A percentile compares a stretch with the other conserved stretches of the same genome.
phyloP scores from a whole-genome alignment of 2,888 invertebrate species.

The Drosophila maculinotata region DNA sequence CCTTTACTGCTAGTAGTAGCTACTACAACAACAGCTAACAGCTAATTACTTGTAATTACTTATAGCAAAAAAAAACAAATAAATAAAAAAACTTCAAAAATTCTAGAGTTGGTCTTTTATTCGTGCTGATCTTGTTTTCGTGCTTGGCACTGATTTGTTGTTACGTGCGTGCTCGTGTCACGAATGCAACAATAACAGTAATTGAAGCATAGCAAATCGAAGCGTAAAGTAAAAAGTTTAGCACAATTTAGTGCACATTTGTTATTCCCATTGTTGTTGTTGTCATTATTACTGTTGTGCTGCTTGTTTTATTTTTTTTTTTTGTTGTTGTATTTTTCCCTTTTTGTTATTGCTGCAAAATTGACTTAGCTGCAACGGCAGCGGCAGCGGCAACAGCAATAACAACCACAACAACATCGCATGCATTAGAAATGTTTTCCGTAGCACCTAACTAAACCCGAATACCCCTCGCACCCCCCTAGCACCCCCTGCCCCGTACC shows the following conservation, averaged over 20 bases:
- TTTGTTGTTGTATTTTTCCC: too few relatives aligned
- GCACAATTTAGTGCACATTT: conserved; percentile 73
- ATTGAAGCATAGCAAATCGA: conserved; percentile 9
- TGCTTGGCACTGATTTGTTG: background rate
- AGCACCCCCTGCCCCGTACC: background rate
- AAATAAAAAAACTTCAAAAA: too few relatives aligned
- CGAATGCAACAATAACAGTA: conserved; percentile 11
- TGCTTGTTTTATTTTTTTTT: conserved; percentile 22
- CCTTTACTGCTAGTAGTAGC: too few relatives aligned
- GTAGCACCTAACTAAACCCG: conserved; percentile 47
- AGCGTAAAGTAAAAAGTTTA: conserved; percentile 54
- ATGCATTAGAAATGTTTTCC: conserved; percentile 74
- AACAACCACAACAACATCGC: conserved; percentile 52
- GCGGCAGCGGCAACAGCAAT: conserved; percentile 16
- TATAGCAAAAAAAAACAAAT: too few relatives aligned
- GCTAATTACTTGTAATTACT: too few relatives aligned
- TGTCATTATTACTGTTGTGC: conserved; percentile 33
- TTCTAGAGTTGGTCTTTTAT: too few relatives aligned
- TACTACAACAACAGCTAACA: too few relatives aligned
- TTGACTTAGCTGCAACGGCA: conserved; percentile 72
- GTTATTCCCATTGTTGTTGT: conserved; percentile 34
- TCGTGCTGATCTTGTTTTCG: too few relatives aligned
- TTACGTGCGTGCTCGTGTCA: conserved; percentile 8
- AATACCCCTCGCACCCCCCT: background rate
- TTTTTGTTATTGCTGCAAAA: conserved; percentile 58